A percentile compares a stretch with the other conserved stretches of the same genome.
Conservation (phyloP, 2,888 invertebrate species). For the Eristalis arbustorum region DNA sequence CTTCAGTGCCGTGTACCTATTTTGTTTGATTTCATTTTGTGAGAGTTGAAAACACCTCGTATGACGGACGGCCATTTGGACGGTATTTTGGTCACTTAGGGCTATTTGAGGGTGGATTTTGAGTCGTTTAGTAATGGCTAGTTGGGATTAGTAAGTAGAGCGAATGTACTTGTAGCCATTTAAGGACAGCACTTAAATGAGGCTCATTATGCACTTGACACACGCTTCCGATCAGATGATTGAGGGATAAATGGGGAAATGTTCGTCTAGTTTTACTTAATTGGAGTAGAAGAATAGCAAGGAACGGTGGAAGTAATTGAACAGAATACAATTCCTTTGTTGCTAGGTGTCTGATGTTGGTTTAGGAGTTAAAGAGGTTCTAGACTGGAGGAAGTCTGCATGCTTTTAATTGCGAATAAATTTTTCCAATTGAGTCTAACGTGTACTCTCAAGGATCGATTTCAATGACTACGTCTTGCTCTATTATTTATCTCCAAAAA, state of each 20-base stretch:
- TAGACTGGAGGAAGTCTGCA: too few relatives aligned
- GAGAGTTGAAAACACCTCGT: not conserved
- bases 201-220: not conserved
- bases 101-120: conserved; percentile 36
- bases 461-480: too few relatives aligned
- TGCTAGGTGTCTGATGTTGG: too few relatives aligned
- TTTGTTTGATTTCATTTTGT: not conserved
- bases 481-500: too few relatives aligned
- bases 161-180: not conserved
- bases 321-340: too few relatives aligned
- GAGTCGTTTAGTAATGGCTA: not conserved
- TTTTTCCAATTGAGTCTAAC: too few relatives aligned
- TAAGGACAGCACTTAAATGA: not conserved
- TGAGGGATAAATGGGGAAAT: not conserved
- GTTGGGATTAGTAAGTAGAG: not conserved
- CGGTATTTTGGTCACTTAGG: conserved; percentile 40
- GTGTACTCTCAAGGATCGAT: too few relatives aligned
- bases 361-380: too few relatives aligned
- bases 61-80: not conserved
- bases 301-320: too few relatives aligned
- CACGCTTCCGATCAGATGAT: not conserved
- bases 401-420: too few relatives aligned
- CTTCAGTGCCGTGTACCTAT: conserved; percentile 21
- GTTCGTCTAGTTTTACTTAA: not conserved
- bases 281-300: not conserved